These are phyloP conservation scores for Columba livia DNA, from an alignment of 2,113 vertebrate genomes.

Conservation along the genomic window DNA sequence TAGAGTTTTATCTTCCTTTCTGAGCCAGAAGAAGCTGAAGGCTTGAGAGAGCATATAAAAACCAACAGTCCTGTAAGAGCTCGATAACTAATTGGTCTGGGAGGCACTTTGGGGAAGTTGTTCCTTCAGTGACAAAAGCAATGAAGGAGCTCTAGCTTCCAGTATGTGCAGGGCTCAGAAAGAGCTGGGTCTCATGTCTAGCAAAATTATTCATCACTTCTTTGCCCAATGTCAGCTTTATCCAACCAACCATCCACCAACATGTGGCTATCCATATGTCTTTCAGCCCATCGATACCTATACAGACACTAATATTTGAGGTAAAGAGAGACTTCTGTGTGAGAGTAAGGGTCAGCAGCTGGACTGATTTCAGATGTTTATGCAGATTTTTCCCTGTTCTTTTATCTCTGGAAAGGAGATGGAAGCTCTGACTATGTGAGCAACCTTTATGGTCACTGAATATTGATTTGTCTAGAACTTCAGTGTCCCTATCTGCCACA, in stretches of 20 bases:
- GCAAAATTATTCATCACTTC: background rate
- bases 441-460: background rate
- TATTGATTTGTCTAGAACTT: background rate
- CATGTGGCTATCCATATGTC: background rate
- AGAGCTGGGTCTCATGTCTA: background rate
- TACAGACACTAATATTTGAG: background rate
- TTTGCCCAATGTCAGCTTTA: background rate
- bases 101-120: background rate
- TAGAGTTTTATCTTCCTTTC: background rate
- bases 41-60: background rate
- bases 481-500: no score
- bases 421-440: background rate
- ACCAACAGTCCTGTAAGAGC: background rate
- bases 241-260: background rate
- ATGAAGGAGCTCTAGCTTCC: background rate
- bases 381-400: background rate
- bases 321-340: background rate
- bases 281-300: background rate
- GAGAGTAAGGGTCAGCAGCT: background rate
- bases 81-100: background rate
- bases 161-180: background rate
- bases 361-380: background rate
- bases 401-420: background rate
- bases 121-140: background rate
- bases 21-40: background rate